phyloP scores from a whole-genome alignment of 2,113 vertebrate species.

The Martes martes region DNA sequence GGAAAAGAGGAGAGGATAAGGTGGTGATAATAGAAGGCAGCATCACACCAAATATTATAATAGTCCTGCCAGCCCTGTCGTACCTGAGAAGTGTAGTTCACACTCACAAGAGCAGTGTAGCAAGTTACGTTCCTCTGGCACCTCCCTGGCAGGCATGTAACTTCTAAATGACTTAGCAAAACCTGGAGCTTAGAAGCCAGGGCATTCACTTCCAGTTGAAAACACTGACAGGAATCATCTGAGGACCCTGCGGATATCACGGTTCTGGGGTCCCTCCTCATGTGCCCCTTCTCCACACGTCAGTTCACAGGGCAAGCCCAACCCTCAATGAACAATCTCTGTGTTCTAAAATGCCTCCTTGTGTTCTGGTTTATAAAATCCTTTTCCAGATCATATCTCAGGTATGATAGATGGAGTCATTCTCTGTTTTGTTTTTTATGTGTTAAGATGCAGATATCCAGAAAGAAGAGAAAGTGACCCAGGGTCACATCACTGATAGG shows the following conservation, averaged over 20 bases:
- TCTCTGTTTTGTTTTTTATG: not conserved
- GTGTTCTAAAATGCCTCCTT: not conserved
- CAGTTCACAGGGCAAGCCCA: not conserved
- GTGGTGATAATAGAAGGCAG: conserved; percentile 82
- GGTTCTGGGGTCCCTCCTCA: not conserved
- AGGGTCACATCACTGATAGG: not conserved
- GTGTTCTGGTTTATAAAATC: not conserved
- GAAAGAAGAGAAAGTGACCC: not conserved
- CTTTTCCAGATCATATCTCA: not conserved
- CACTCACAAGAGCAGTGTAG: conserved; percentile 75
- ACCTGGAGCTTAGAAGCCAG: conserved; percentile 43
- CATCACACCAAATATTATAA: conserved; percentile 85
- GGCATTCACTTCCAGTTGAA: not conserved
- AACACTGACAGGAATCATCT: not conserved
- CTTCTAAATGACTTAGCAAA: conserved; percentile 77
- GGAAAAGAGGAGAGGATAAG: conserved; percentile 75
- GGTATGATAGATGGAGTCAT: not conserved
- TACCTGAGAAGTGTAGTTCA: conserved; percentile 84
- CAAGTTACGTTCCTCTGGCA: conserved; percentile 68
- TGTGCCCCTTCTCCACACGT: not conserved
- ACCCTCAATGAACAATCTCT: not conserved
- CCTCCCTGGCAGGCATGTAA: conserved; percentile 74
- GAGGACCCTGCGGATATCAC: not conserved
- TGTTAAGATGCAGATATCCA: not conserved
- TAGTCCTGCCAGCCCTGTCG: conserved; percentile 78